These are phyloP conservation scores for Anticlea derivata DNA, from an alignment of 2,888 invertebrate genomes.

Conservation along the genomic window DNA sequence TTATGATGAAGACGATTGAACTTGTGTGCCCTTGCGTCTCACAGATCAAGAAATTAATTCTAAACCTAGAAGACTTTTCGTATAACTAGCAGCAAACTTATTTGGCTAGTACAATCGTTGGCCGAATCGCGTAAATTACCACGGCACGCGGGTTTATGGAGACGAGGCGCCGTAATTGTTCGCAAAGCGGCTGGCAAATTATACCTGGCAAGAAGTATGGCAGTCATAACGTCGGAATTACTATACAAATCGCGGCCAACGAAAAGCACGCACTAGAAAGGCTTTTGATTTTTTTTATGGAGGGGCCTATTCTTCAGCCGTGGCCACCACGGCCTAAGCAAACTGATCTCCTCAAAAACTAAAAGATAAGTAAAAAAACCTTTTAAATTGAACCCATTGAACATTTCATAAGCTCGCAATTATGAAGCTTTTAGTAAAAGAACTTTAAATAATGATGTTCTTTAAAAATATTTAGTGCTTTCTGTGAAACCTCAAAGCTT, in stretches of 20 bases:
- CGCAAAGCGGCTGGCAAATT: constrained; percentile 71
- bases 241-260: constrained; percentile 67
- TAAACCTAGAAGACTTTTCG: too few relatives aligned
- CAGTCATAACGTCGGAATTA: constrained; percentile 60
- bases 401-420: constrained; percentile 3
- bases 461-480: constrained; percentile 17
- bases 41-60: too few relatives aligned
- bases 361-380: too few relatives aligned
- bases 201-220: constrained; percentile 70
- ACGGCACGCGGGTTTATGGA: constrained; percentile 45
- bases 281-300: neutral
- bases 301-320: too few relatives aligned
- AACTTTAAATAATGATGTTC: constrained; percentile 13
- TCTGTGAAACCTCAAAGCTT: constrained; percentile 22
- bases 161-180: constrained; percentile 64
- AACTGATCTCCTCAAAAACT: too few relatives aligned
- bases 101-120: constrained; percentile 1
- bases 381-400: neutral
- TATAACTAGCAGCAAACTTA: neutral
- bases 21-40: too few relatives aligned
- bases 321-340: too few relatives aligned
- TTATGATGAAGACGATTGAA: too few relatives aligned
- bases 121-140: constrained; percentile 20
- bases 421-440: constrained; percentile 6
- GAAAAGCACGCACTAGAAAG: constrained; percentile 31